phyloP scores from a whole-genome alignment of 2,113 vertebrate genomes.

The Brachyhypopomus occidentalis region DNA sequence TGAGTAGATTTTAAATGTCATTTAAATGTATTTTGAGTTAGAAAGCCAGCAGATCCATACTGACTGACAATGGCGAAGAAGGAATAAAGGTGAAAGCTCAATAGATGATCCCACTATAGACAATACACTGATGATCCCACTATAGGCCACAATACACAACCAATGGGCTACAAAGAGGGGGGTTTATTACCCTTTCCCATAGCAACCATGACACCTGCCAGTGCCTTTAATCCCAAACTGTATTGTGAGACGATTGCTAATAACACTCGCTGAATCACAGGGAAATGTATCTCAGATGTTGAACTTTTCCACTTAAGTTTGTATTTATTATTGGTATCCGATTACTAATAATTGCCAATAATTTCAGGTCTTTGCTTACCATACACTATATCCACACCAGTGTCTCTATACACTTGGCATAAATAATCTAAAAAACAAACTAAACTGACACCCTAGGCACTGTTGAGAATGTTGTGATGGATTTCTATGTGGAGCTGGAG shows the following conservation, averaged over 20 bases:
- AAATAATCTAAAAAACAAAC: no score
- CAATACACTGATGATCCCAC: slow-evolving; percentile 21
- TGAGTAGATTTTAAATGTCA: no score
- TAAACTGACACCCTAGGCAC: no score
- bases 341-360: no score
- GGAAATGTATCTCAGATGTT: neutral
- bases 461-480: no score
- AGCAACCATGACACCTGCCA: slow-evolving; percentile 19
- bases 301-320: neutral
- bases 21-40: no score
- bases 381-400: no score
- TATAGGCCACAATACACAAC: slow-evolving; percentile 22
- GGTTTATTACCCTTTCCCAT: slow-evolving; percentile 15
- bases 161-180: slow-evolving; percentile 34
- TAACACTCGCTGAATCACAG: neutral
- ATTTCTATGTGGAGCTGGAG: no score
- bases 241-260: neutral
- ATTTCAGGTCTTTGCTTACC: no score
- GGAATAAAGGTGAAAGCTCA: neutral
- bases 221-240: slow-evolving; percentile 4
- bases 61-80: neutral
- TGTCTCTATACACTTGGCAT: no score
- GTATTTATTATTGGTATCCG: neutral
- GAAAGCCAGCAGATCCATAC: neutral
- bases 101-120: slow-evolving; percentile 19